Conservation (phyloP, 1,140 invertebrate species). For the Aphelenchoides fujianensis region DNA sequence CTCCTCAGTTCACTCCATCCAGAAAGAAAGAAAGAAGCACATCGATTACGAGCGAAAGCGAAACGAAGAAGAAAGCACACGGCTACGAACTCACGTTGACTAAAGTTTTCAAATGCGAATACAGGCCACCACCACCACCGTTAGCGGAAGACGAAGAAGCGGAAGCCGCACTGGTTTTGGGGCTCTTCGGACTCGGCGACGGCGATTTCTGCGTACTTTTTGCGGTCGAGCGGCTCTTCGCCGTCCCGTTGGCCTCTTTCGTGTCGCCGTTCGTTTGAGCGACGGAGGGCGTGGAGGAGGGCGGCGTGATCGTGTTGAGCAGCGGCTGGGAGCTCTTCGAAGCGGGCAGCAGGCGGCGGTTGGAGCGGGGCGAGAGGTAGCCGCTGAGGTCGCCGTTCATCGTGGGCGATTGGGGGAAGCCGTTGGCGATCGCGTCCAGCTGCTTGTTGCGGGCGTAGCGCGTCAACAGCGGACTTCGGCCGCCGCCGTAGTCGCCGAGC, state of each 20-base stretch:
- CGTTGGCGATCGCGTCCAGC: neutral
- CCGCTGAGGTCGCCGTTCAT: slow-evolving; percentile 16
- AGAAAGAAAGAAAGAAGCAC: neutral
- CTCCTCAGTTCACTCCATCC: neutral
- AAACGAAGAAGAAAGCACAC: neutral
- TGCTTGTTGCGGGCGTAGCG: slow-evolving; percentile 17
- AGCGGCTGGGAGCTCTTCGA: slow-evolving; percentile 21
- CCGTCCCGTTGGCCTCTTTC: neutral
- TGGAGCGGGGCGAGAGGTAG: slow-evolving; percentile 15
- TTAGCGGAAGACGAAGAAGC: slow-evolving; percentile 21
- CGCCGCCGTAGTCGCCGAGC: neutral
- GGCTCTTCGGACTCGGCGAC: slow-evolving; percentile 18
- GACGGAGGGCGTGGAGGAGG: neutral
- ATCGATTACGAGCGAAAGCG: neutral
- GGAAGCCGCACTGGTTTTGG: slow-evolving; percentile 18
- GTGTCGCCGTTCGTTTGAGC: neutral
- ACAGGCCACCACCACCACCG: slow-evolving; percentile 29
- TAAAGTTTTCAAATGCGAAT: slow-evolving; percentile 51
- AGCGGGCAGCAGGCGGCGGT: slow-evolving; percentile 27
- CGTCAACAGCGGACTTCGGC: neutral
- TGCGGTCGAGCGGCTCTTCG: neutral
- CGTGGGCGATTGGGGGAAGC: slow-evolving; percentile 2
- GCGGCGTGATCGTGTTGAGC: slow-evolving; percentile 25
- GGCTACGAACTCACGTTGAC: slow-evolving; percentile 41
- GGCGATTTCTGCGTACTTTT: neutral